A percentile compares a stretch with the other conserved stretches of the same genome.
Evolutionary conservation across 2,888 invertebrate genomes (phyloP).

Genomic region (Acanthosoma haemorrhoidale): DNA sequence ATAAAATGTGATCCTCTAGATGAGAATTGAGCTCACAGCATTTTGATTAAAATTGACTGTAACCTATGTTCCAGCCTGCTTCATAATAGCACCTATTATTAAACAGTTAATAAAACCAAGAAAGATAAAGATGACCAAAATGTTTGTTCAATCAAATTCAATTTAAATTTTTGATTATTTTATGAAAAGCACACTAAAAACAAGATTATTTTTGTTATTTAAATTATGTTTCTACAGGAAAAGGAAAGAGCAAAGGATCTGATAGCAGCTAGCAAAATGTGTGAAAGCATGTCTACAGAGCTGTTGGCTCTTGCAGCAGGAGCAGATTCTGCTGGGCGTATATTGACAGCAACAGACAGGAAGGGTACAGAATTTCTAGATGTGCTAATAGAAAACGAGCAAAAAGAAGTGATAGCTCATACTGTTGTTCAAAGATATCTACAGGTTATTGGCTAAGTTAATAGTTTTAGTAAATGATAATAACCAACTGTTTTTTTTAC

Average conservation of each 20-base stretch:
- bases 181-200: no score
- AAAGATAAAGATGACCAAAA: no score
- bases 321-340: slow-evolving; percentile 87
- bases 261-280: slow-evolving; percentile 90
- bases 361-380: slow-evolving; percentile 92
- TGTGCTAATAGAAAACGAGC: slow-evolving; percentile 96
- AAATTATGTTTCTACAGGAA: slow-evolving; percentile 57
- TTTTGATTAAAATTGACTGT: no score
- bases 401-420: slow-evolving; percentile 95
- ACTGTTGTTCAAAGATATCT: slow-evolving; percentile 95
- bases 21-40: no score
- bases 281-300: slow-evolving; percentile 97
- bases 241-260: slow-evolving; percentile 97
- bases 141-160: no score
- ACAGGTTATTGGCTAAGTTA: slow-evolving; percentile 53
- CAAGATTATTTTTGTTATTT: not conserved
- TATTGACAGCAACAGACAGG: slow-evolving; percentile 90
- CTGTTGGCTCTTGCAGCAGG: slow-evolving; percentile 88
- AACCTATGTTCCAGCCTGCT: no score
- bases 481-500: not conserved
- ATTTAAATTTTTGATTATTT: no score
- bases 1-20: no score
- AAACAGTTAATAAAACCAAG: no score
- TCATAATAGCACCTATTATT: no score
- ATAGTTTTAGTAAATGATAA: not conserved